Evolutionary conservation across 2,888 invertebrate genomes (phyloP), one percentile per base, ranked within the genome.

Genomic region (Chrysomela aeneicollis): DNA sequence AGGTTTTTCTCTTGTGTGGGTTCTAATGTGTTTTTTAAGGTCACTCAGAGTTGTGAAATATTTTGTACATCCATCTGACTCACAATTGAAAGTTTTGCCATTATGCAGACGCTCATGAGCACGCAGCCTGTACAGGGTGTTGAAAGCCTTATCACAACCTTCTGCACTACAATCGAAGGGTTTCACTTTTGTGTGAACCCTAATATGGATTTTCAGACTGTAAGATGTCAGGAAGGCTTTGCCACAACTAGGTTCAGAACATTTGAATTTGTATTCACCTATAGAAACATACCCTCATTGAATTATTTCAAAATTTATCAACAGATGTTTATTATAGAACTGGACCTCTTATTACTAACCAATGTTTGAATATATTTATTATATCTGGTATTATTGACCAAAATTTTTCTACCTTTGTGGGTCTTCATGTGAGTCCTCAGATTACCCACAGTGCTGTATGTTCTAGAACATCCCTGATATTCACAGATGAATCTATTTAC

Each of bases 191-290:
- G 96, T 96, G 82, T 97, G 97, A 42, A 96, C 95, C 70, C 97
- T 87, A 69, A 95, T 90, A 82, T 97, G 97, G 75, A 97, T 95
- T 85, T 96, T 96, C 70, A 97, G 84, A 84, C 96, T 95, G 84
- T 97, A 97, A 26, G 96, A 96, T 21, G 96, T 97, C 63, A 97
- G 87, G 84, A 97, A 97, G 66, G 94, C 93, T 84, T 97, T 97
- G 66, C 93, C 93, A 83, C 97, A 97, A 72, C 88, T 88, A 67
- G 90, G 88, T 82, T 95, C 92, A 42, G 91, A 87, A 83, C 97
- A 97, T 84, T 93, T 92, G 84, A 97, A 97, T 78, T 93, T 89
- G 85, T 92, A 97, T 86, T 97, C 97, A 78, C 97, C 97, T 96
- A 87, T 71, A 85, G 12, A 42, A 42, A 42, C 15, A 26, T 26